Evolutionary conservation across 2,113 vertebrate species (phyloP), one percentile per base, ranked within the genome.

Genomic region (Cairina moschata): DNA sequence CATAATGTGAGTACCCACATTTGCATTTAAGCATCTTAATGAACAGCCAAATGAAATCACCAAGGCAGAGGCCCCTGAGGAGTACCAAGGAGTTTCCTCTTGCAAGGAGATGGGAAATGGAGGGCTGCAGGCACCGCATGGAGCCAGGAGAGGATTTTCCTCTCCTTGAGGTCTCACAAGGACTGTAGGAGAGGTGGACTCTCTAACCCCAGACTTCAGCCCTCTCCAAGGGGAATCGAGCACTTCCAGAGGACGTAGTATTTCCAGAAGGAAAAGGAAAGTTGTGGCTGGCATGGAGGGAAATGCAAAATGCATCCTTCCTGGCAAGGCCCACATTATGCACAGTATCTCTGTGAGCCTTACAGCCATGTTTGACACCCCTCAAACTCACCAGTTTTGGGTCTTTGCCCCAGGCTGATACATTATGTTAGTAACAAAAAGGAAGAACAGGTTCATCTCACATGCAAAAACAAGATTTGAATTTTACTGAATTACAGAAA

Each of bases 101-200:
- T 63, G 17, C 78, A 52, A 28, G 22, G 8, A 38, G 17, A 8
- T 1, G 1, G 28, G 28, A 62, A 88, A 66, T 13, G 18, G 0
- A 2, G 55, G 2, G 7, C 38, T 92, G 60, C 31, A 62, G 9
- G 23, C 9, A 12, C 54, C 40, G 55, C 26, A 29, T 0, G 1
- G 65, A 93, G 11, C 31, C 63, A 44, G 59, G 12, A 69, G 26
- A 67, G 50, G 26, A 38, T 67, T 94, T 88, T 20, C 11, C 50
- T 92, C 69, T 81, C 40, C 52, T 0, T 0, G 23, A 38, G 18
- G 17, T 52, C 54, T 91, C 23, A 3, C 14, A 10, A 82, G 15
- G 20, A 50, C 44, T 55, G 25, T 42, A 54, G 60, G 23, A 92
- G 40, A 59, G 66, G 28, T 2, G 0, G 69, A 38, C 0, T 9